Evolutionary conservation across 2,888 invertebrate species (phyloP).

Genomic region (Mesorhabditis spiculigera): DNA sequence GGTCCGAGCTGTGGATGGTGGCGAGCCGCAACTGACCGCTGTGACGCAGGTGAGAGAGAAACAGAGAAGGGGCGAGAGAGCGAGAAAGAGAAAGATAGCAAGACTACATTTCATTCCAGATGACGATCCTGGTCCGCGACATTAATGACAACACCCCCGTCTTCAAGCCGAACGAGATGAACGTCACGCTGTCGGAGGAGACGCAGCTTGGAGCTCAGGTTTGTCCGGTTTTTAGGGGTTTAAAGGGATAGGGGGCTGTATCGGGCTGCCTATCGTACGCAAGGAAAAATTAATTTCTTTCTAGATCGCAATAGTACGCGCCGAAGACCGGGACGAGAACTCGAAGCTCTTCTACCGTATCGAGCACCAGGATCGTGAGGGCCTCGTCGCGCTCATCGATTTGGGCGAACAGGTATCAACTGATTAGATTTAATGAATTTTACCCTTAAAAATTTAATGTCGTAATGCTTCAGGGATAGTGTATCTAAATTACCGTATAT

Average conservation of each 20-base stretch:
- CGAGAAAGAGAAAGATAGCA: too few relatives aligned
- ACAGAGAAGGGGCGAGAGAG: too few relatives aligned
- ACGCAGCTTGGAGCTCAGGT: slow-evolving; percentile 60
- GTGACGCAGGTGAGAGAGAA: slow-evolving; percentile 38
- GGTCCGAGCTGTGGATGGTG: slow-evolving; percentile 82
- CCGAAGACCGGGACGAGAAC: slow-evolving; percentile 40
- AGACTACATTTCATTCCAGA: neutral
- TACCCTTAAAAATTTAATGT: too few relatives aligned
- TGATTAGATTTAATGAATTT: neutral
- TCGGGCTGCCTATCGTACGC: too few relatives aligned
- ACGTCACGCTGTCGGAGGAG: slow-evolving; percentile 77
- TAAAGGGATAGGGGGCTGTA: neutral
- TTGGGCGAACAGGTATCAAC: slow-evolving; percentile 32
- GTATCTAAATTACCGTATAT: neutral
- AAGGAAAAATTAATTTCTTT: neutral
- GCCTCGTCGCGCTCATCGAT: slow-evolving; percentile 47
- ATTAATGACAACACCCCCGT: slow-evolving; percentile 87
- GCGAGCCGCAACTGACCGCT: slow-evolving; percentile 68
- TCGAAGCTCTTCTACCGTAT: slow-evolving; percentile 51
- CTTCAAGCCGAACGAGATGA: slow-evolving; percentile 72
- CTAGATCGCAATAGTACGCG: neutral
- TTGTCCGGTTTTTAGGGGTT: slow-evolving; percentile 6
- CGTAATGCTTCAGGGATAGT: too few relatives aligned
- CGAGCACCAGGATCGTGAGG: slow-evolving; percentile 35
- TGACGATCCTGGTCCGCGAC: slow-evolving; percentile 48